A percentile compares a stretch with the other conserved stretches of the same genome.
These are phyloP conservation scores for Saimiri boliviensis DNA, from an alignment of 2,113 vertebrate genomes.

Conservation along the genomic window DNA sequence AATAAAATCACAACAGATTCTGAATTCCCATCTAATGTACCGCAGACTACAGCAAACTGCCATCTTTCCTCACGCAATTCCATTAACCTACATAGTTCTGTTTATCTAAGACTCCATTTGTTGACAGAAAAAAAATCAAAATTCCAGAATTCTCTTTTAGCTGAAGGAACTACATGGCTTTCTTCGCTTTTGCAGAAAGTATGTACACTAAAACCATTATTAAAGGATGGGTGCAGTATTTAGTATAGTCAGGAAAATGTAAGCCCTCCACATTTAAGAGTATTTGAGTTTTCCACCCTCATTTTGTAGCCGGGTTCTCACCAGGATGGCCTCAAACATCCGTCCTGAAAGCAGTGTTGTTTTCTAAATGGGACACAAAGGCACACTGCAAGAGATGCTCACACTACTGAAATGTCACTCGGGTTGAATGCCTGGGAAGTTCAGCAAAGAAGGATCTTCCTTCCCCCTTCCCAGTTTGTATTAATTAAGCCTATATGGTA, in stretches of 20 bases:
- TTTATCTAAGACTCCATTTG: neutral
- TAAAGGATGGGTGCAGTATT: neutral
- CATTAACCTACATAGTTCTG: neutral
- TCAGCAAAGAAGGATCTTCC: neutral
- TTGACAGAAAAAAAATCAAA: neutral
- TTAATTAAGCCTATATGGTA: neutral
- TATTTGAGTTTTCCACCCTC: neutral
- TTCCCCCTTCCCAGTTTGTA: neutral
- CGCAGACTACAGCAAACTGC: neutral
- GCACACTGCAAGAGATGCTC: neutral
- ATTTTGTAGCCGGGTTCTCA: neutral
- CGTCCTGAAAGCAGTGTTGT: neutral
- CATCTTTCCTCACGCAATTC: neutral
- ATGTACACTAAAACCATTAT: neutral
- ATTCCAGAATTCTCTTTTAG: constrained; percentile 14
- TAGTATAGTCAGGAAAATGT: neutral
- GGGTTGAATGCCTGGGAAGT: neutral
- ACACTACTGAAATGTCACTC: neutral
- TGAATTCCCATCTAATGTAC: neutral
- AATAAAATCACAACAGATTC: neutral
- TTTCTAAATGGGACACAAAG: neutral
- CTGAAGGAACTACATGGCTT: constrained; percentile 15
- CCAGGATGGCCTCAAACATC: neutral
- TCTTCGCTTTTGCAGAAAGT: neutral
- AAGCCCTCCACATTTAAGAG: neutral